phyloP scores from a whole-genome alignment of 2,113 vertebrate species.

The Rhipidura dahli region DNA sequence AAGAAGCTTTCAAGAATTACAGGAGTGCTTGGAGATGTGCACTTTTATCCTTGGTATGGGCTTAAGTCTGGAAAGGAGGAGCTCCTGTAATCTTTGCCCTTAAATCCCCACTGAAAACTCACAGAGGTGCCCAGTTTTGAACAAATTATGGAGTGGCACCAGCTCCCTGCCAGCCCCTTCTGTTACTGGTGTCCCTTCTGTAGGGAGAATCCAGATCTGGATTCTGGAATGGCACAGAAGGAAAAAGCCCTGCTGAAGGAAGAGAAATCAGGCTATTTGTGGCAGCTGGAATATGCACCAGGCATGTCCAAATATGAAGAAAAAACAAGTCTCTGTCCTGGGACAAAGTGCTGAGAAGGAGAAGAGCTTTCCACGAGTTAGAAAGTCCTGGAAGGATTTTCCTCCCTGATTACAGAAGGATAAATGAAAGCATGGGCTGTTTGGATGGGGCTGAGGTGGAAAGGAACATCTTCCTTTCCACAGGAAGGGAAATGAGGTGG shows the following conservation, averaged over 20 bases:
- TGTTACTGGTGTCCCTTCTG: neutral
- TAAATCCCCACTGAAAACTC: neutral
- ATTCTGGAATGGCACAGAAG: neutral
- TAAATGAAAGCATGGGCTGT: neutral
- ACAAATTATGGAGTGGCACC: neutral
- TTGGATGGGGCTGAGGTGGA: neutral
- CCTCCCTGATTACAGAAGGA: neutral
- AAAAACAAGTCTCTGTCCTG: neutral
- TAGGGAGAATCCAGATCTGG: neutral
- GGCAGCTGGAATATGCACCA: neutral
- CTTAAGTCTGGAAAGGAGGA: neutral
- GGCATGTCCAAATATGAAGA: neutral
- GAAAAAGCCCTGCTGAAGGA: neutral
- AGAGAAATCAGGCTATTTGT: neutral
- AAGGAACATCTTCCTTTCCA: neutral
- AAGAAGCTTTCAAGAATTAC: neutral
- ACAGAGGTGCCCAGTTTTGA: neutral
- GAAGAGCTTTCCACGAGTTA: neutral
- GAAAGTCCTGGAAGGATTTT: neutral
- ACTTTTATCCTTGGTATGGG: neutral
- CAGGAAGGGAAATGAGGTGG: neutral
- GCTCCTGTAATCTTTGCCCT: neutral
- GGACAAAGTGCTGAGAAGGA: neutral
- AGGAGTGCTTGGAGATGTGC: neutral
- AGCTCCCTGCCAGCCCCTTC: neutral